Percentiles rank a stretch among this genome's conserved stretches.
These are phyloP conservation scores for Macrochelys suwanniensis DNA, from an alignment of 2,797 vertebrate genomes.

Conservation along the genomic window DNA sequence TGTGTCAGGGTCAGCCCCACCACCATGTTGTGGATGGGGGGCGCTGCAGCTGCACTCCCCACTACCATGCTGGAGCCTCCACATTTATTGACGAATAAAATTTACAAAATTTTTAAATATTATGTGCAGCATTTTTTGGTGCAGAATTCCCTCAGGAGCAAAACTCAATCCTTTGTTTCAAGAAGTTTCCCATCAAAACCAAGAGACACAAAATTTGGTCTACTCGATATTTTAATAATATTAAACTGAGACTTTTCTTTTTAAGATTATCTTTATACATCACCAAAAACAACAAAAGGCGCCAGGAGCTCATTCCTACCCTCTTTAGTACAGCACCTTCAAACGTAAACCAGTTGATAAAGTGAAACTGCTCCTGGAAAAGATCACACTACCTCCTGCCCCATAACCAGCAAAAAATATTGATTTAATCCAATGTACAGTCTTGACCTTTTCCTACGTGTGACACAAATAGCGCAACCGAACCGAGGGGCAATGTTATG, in stretches of 20 bases:
- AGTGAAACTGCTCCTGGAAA: neutral
- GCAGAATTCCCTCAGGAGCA: too few relatives aligned
- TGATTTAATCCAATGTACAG: neutral
- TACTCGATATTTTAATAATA: neutral
- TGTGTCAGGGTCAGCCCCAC: too few relatives aligned
- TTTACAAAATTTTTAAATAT: too few relatives aligned
- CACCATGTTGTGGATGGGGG: too few relatives aligned
- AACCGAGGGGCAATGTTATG: neutral
- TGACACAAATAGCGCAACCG: neutral
- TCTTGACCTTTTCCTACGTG: neutral
- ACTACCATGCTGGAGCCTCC: too few relatives aligned
- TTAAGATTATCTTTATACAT: neutral
- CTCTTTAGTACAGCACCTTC: neutral
- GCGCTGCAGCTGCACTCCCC: too few relatives aligned
- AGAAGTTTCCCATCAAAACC: neutral
- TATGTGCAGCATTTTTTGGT: too few relatives aligned
- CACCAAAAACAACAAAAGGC: neutral
- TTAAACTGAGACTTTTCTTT: neutral
- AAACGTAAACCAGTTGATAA: neutral
- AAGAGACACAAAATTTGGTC: neutral
- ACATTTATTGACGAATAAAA: too few relatives aligned
- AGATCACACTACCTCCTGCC: neutral
- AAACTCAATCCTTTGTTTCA: neutral
- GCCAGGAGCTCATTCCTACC: neutral
- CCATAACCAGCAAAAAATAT: neutral